These are phyloP conservation scores for Sminthurides bifidus DNA, from an alignment of 1,140 invertebrate species.

Conservation along the genomic window DNA sequence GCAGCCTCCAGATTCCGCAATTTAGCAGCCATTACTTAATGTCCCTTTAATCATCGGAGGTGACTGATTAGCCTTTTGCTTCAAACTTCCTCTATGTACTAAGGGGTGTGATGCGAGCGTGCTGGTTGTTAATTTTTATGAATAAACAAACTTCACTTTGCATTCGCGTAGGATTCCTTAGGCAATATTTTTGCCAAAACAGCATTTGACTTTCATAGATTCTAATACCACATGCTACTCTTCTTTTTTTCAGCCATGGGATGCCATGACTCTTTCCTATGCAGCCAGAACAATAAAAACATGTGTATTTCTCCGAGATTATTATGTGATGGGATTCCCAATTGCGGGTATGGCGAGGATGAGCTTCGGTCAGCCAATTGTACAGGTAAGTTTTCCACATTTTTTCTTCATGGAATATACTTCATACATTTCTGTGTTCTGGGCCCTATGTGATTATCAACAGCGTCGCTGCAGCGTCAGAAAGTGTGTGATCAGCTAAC, in stretches of 20 bases:
- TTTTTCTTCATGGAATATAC: neutral
- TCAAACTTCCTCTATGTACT: neutral
- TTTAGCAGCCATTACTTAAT: too few relatives aligned
- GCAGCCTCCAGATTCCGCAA: too few relatives aligned
- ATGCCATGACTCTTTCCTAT: constrained; percentile 69
- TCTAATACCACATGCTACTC: constrained; percentile 1
- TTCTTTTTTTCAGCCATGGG: constrained; percentile 57
- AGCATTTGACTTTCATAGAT: neutral
- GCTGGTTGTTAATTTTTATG: neutral
- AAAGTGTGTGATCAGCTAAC: too few relatives aligned
- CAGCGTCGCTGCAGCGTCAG: too few relatives aligned
- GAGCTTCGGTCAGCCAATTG: constrained; percentile 67
- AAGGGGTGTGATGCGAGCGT: neutral
- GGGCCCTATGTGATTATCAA: neutral
- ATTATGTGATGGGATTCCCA: constrained; percentile 77
- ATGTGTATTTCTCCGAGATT: constrained; percentile 82
- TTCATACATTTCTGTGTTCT: neutral
- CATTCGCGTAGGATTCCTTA: neutral
- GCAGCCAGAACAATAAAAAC: constrained; percentile 53
- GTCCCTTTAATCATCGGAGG: neutral
- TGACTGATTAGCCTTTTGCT: neutral
- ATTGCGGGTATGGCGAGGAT: constrained; percentile 84
- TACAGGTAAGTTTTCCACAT: constrained; percentile 50
- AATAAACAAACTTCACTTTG: neutral
- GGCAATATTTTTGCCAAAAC: neutral